These are phyloP conservation scores for Mimas tiliae DNA, from an alignment of 2,888 invertebrate genomes.

Conservation along the genomic window DNA sequence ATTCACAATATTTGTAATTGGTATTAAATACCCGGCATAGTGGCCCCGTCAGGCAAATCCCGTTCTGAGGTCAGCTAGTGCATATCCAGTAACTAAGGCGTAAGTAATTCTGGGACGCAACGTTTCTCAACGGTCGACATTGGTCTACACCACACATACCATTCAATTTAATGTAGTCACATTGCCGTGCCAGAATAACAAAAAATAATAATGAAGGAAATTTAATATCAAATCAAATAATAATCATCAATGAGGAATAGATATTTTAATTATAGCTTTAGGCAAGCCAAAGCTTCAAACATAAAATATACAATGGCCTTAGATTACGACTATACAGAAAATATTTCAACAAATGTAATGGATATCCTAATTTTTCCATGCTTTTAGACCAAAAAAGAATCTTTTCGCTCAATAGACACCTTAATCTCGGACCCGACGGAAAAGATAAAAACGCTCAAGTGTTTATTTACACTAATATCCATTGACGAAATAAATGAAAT, in stretches of 20 bases:
- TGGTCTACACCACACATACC: too few species aligned
- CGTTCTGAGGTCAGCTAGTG: too few species aligned
- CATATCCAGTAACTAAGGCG: too few species aligned
- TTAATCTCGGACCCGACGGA: conserved; percentile 7
- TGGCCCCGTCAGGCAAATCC: too few species aligned
- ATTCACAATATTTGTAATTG: too few species aligned
- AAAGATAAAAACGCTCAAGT: conserved; percentile 49
- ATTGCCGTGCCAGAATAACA: too few species aligned
- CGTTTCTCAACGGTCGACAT: too few species aligned
- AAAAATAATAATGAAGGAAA: too few species aligned
- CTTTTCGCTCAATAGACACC: conserved; percentile 19
- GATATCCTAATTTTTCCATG: conserved; percentile 18
- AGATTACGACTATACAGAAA: background rate
- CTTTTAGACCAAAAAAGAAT: conserved; percentile 7
- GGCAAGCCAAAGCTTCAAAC: background rate
- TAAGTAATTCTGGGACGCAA: too few species aligned
- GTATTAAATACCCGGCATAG: too few species aligned
- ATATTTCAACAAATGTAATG: conserved; percentile 9
- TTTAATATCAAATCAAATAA: background rate
- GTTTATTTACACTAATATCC: conserved; percentile 62
- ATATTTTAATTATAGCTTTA: too few species aligned
- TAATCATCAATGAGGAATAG: background rate
- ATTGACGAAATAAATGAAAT: conserved; percentile 41
- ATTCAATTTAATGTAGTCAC: too few species aligned
- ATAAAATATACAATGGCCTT: background rate